Conservation (phyloP, 1,140 invertebrate genomes). For the Anastrepha ludens region DNA sequence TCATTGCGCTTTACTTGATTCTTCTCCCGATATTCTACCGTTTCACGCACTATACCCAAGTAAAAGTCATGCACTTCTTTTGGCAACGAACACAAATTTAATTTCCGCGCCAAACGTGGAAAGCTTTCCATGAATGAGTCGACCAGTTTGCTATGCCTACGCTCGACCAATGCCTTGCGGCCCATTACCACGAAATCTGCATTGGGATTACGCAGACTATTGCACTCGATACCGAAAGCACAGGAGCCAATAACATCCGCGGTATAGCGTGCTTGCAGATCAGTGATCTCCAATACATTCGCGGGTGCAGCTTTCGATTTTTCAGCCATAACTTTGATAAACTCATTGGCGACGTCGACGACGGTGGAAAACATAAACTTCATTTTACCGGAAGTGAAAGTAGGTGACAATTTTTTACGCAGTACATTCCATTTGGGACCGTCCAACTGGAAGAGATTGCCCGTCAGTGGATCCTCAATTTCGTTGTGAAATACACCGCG, state of each 20-base stretch:
- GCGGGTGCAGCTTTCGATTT: slow-evolving; percentile 32
- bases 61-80: slow-evolving; percentile 76
- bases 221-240: slow-evolving; percentile 78
- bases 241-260: slow-evolving; percentile 80
- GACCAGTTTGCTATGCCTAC: slow-evolving; percentile 61
- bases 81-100: slow-evolving; percentile 63
- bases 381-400: slow-evolving; percentile 78
- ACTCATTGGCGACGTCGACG: slow-evolving; percentile 65
- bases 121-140: slow-evolving; percentile 67
- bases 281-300: slow-evolving; percentile 74
- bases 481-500: slow-evolving; percentile 76
- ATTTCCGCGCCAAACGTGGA: slow-evolving; percentile 61
- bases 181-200: slow-evolving; percentile 76
- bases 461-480: slow-evolving; percentile 76
- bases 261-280: slow-evolving; percentile 76
- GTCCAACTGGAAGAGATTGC: slow-evolving; percentile 75
- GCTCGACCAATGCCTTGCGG: slow-evolving; percentile 64
- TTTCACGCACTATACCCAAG: slow-evolving; percentile 74
- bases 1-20: slow-evolving; percentile 75
- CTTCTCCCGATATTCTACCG: slow-evolving; percentile 74
- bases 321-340: slow-evolving; percentile 63
- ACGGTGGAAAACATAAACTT: slow-evolving; percentile 76
- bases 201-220: slow-evolving; percentile 76
- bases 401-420: slow-evolving; percentile 76
- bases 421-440: slow-evolving; percentile 77